A percentile compares a stretch with the other conserved stretches of the same genome.
Evolutionary conservation across 2,113 vertebrate species (phyloP).

Genomic region (Sinocyclocheilus grahami): DNA sequence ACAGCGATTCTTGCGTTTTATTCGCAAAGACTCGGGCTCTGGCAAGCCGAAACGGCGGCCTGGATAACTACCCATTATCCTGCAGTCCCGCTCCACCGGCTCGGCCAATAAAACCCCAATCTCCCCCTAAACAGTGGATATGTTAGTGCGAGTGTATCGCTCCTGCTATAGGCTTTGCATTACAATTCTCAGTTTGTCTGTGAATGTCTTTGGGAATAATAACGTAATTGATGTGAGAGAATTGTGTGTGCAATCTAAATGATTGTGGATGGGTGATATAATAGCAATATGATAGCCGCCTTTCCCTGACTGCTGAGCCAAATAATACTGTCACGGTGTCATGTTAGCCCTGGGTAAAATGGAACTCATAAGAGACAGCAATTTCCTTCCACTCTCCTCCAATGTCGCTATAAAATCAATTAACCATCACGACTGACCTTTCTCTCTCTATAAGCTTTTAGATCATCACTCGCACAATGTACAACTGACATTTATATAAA

Average conservation of each 20-base stretch:
- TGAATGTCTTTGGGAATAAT: slow-evolving; percentile 19
- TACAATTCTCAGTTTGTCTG: slow-evolving; percentile 23
- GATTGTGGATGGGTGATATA: slow-evolving; percentile 24
- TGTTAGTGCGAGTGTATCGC: not conserved
- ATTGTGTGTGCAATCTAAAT: slow-evolving; percentile 23
- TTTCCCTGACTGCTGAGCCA: slow-evolving; percentile 26
- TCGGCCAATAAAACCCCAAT: slow-evolving; percentile 49
- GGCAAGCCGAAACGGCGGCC: slow-evolving; percentile 16
- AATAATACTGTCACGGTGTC: slow-evolving; percentile 32
- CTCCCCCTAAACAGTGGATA: slow-evolving; percentile 35
- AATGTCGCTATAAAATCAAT: slow-evolving; percentile 36
- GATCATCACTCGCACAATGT: slow-evolving; percentile 23
- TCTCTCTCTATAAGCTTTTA: slow-evolving; percentile 14
- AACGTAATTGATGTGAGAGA: slow-evolving; percentile 19
- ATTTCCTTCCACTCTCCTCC: slow-evolving; percentile 22
- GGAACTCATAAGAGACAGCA: slow-evolving; percentile 20
- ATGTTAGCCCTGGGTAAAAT: slow-evolving; percentile 35
- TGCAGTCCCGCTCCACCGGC: slow-evolving; percentile 34
- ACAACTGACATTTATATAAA: slow-evolving; percentile 37
- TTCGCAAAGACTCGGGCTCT: slow-evolving; percentile 27
- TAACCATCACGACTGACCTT: slow-evolving; percentile 35
- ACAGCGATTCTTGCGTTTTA: slow-evolving; percentile 34
- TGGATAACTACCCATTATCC: slow-evolving; percentile 47
- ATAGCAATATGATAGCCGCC: slow-evolving; percentile 17
- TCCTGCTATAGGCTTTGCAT: slow-evolving; percentile 22